phyloP scores from a whole-genome alignment of 1,140 invertebrate species.

The Antheraea mylitta region DNA sequence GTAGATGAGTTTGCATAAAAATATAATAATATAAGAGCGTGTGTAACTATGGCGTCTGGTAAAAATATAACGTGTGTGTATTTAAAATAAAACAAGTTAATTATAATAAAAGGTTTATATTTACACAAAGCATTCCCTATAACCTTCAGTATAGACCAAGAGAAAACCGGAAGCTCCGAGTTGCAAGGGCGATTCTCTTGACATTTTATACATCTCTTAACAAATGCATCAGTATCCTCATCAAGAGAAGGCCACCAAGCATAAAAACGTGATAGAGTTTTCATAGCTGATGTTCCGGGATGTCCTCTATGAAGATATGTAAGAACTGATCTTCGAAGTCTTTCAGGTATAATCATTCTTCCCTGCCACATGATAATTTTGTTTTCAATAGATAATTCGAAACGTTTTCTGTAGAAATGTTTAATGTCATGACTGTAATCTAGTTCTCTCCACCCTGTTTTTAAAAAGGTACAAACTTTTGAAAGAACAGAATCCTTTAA shows the following conservation, averaged over 20 bases:
- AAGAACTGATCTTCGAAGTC: neutral
- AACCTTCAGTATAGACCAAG: slow-evolving; percentile 9
- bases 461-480: neutral
- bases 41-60: too few relatives aligned
- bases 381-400: slow-evolving; percentile 5
- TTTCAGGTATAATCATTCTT: neutral
- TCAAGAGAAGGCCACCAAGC: slow-evolving; percentile 8
- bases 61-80: too few relatives aligned
- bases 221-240: slow-evolving; percentile 7
- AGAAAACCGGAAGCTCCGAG: neutral
- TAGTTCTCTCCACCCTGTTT: neutral
- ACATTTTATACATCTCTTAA: slow-evolving; percentile 4
- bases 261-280: slow-evolving; percentile 6
- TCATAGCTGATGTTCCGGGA: slow-evolving; percentile 8
- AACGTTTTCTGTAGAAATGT: neutral
- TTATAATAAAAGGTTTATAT: too few relatives aligned
- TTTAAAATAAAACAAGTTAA: too few relatives aligned
- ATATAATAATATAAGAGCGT: too few relatives aligned
- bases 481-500: neutral
- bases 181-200: slow-evolving; percentile 3
- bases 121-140: too few relatives aligned
- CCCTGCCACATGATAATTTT: slow-evolving; percentile 6
- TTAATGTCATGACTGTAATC: neutral
- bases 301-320: slow-evolving; percentile 1
- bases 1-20: too few relatives aligned